These are phyloP conservation scores for Notolepis coatsorum DNA, from an alignment of 2,797 vertebrate species.

Conservation along the genomic window DNA sequence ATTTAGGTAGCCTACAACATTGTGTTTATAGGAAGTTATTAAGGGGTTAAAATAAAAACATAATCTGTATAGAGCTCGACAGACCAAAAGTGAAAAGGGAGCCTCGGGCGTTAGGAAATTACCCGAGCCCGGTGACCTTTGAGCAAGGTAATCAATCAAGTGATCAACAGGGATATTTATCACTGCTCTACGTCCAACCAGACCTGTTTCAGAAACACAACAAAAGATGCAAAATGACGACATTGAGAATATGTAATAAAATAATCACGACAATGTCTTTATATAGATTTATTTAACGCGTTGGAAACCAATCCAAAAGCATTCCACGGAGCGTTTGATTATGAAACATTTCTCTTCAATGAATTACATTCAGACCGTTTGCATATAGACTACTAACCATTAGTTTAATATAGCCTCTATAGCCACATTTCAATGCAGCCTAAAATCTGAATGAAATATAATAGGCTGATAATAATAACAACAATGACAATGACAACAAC, in stretches of 20 bases:
- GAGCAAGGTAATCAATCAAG: constrained; percentile 99
- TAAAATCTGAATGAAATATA: background rate
- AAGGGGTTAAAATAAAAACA: constrained; percentile 93
- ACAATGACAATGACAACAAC: background rate
- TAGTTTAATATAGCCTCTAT: no score
- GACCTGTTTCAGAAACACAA: constrained; percentile 76
- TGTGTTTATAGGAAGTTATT: constrained; percentile 76
- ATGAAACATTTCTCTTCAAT: background rate
- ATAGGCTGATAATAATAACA: background rate
- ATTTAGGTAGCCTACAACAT: constrained; percentile 68
- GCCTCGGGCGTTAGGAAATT: constrained; percentile 98
- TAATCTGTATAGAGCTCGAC: constrained; percentile 82
- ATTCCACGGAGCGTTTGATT: background rate
- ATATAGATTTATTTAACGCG: background rate
- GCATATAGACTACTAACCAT: background rate
- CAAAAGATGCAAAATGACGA: constrained; percentile 32
- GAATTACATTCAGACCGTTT: background rate
- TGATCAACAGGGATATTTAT: constrained; percentile 99
- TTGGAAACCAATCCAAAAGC: background rate
- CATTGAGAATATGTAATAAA: constrained; percentile 2
- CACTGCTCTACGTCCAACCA: constrained; percentile 89
- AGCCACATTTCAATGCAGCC: background rate
- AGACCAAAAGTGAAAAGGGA: constrained; percentile 96
- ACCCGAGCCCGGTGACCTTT: constrained; percentile 97
- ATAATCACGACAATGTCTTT: background rate